Evolutionary conservation across 2,888 invertebrate genomes (phyloP).

Genomic region (Lottia scabra): DNA sequence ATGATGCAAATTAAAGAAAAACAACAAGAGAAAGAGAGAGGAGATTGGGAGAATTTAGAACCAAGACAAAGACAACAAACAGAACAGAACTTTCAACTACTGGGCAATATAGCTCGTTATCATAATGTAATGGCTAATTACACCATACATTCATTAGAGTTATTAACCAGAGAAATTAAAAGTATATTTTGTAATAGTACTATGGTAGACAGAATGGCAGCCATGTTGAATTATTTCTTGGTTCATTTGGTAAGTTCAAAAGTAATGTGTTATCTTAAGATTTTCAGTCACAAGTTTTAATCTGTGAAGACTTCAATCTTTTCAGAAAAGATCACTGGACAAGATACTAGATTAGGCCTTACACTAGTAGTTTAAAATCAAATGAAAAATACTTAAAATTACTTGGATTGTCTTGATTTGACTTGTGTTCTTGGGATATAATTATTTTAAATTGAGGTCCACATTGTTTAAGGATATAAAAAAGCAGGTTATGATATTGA

Average conservation of each 20-base stretch:
- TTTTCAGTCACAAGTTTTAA: no score
- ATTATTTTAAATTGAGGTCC: no score
- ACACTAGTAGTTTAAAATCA: no score
- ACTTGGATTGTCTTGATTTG: no score
- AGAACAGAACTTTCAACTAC: conserved; percentile 71
- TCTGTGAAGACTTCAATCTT: no score
- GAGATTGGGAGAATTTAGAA: conserved; percentile 81
- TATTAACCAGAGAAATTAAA: conserved; percentile 60
- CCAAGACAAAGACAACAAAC: conserved; percentile 79
- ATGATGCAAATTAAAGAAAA: conserved; percentile 89
- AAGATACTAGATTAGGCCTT: no score
- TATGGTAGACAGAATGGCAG: conserved; percentile 91
- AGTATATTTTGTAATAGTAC: conserved; percentile 89
- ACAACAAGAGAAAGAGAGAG: conserved; percentile 78
- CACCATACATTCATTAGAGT: conserved; percentile 85
- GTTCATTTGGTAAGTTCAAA: conserved; percentile 77
- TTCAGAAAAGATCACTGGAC: no score
- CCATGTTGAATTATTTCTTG: conserved; percentile 96
- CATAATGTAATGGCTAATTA: conserved; percentile 92
- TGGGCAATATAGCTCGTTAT: conserved; percentile 85
- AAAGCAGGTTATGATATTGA: no score
- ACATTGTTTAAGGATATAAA: no score
- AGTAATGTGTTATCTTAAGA: no score
- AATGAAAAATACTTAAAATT: no score
- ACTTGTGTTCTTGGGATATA: no score